Percentiles rank a stretch among this genome's conserved stretches.
These are phyloP conservation scores for Phyllostomus discolor DNA, from an alignment of 2,113 vertebrate genomes.

Conservation along the genomic window DNA sequence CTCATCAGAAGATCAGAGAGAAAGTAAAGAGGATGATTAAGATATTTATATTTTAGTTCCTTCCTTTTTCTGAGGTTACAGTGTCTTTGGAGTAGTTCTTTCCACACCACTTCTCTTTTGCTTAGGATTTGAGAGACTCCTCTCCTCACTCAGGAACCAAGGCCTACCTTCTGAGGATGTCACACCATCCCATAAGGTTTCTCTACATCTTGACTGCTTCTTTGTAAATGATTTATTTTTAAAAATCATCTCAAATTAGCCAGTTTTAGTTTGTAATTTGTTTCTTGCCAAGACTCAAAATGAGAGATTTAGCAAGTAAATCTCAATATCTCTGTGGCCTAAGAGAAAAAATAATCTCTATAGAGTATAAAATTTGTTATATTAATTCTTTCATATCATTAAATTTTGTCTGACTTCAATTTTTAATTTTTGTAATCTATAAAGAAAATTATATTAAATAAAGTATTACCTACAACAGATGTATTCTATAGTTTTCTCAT, in stretches of 20 bases:
- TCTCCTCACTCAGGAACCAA: background rate
- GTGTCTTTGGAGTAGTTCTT: background rate
- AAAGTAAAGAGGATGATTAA: background rate
- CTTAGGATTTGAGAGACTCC: background rate
- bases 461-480: background rate
- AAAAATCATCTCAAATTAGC: background rate
- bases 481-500: background rate
- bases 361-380: background rate
- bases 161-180: background rate
- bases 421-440: background rate
- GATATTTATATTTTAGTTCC: background rate
- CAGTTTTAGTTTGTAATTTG: background rate
- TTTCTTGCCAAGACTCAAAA: background rate
- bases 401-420: background rate
- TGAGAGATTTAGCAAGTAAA: background rate
- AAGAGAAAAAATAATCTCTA: background rate
- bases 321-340: background rate
- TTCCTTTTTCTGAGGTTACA: background rate
- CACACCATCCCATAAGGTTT: too few relatives aligned
- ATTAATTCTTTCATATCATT: background rate
- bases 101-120: background rate
- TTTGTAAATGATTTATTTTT: background rate
- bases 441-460: background rate
- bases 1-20: background rate
- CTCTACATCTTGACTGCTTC: background rate